Base-by-base conservation (phyloP, 2,888 invertebrate species). In the Cephus sareptanus region DNA sequence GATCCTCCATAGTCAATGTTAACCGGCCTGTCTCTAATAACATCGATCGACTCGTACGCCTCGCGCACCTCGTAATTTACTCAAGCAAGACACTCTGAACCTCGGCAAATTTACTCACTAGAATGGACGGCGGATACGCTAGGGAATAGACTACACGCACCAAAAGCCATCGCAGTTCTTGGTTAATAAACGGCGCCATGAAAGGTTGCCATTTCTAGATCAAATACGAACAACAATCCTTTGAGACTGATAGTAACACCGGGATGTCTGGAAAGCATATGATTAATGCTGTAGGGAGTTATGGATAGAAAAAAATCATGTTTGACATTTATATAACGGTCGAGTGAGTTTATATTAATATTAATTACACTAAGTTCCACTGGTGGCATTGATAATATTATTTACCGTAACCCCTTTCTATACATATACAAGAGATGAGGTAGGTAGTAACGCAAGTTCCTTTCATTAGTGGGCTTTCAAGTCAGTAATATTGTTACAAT, bases 1-100 rank as follows among this genome's bases (percentile, higher is more conserved):
- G 79, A 79, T 79, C 79, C 76, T 34, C 33, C 78, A 23, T 23
- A 70, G 75, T 78, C 75, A 83, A 80, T 79, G 78, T 82, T 81
- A 79, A 37, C 75, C 69, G 74, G 78, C 76, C 73, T 78, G 69
- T 77, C 77, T 80, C 77, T 79, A 76, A 76, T 80, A 81, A 82
- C 81, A 81, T 77, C 80, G 83, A 85, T 81, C 81, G 71, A 70
- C 78, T 56, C 23, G 56, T 56, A 23, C 56, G 56, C 23, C 56
- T 56, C 56, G 56, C 23, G 9, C 56, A 56, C 56, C 56, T 56
- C 23, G 56, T 56, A 56, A 56, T 56, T 56, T 56, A 56, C 56
- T 56, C 23, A 56, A 56, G 56, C 56, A 56, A 56, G 56, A 56
- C 56, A 56, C 23, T 56, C 23, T 6, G 56, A 56, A 56, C 56